Base-by-base conservation (phyloP, 2,888 invertebrate genomes). In the Sylvicola cinctus region DNA sequence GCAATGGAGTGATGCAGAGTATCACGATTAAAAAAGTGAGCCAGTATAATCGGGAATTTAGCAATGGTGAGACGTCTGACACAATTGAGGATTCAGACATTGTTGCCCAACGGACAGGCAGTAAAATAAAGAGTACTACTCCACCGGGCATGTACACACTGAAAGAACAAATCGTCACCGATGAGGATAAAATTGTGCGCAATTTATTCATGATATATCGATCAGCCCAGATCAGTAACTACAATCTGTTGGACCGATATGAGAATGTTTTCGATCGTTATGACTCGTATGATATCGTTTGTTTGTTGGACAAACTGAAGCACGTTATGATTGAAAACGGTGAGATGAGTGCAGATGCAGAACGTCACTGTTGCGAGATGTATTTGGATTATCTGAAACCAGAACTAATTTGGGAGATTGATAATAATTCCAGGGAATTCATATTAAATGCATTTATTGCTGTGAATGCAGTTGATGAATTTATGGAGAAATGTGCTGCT, bases 341-440 rank as follows among this genome's bases (percentile, higher is more conserved):
- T 8, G 54, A 58, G 33, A 46, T 39, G 16, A 39, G 40, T 23
- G 41, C 47, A n/a, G 49, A 52, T 35, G 51, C 57, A 32, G 51
- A 47, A 28, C 45, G 48, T 32, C 50, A 54, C 38, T 58, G 56
- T 40, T 55, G 48, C 38, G 53, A 54, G 34, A 55, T 58, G 54
- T 58, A 56, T 39, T 57, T 58, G 33, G 50, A 58, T 40, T 58
- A 58, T 44, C 43, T 58, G 32, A 57, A 57, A 38, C 49, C 53
- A 10, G 20, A 20, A 8, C 20, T 20, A 8, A 53, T 57, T 25
- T 58, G 55, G 54, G 56, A 58, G 40, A 49, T 58, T 43, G 20
- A 20, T 8, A 8, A 20, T 8, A 20, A 20, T 12, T 51, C 55
- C 10, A 44, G 53, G n/a, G 54, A 59, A 31, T 57, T 51, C 36